Evolutionary conservation across 2,888 invertebrate genomes (phyloP).

Genomic region (Muscina levida): DNA sequence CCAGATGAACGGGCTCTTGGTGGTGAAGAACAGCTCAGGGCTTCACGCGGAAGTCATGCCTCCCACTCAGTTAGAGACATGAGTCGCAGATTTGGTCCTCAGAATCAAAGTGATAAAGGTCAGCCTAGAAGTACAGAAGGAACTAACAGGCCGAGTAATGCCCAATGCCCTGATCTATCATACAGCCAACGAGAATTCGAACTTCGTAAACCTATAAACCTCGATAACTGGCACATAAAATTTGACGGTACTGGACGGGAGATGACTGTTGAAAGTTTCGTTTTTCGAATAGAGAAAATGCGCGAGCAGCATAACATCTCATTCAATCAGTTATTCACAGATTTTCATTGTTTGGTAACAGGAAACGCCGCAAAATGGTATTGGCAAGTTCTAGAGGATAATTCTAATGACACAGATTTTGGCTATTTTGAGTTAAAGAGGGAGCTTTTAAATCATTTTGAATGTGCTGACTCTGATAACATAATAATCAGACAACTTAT

Average conservation of each 20-base stretch:
- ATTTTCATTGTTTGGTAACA: slow-evolving; percentile 40
- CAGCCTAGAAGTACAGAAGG: neutral
- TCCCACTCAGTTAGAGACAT: neutral
- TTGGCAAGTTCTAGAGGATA: slow-evolving; percentile 44
- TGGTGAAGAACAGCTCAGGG: neutral
- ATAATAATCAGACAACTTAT: slow-evolving; percentile 41
- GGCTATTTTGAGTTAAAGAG: slow-evolving; percentile 11
- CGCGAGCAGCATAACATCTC: slow-evolving; percentile 13
- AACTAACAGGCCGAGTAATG: no score
- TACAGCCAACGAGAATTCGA: neutral
- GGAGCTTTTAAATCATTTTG: neutral
- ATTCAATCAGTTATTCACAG: slow-evolving; percentile 31
- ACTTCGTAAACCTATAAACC: neutral
- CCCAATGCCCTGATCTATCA: no score
- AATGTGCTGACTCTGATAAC: slow-evolving; percentile 37
- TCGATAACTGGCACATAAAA: neutral
- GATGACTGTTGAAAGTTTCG: slow-evolving; percentile 1
- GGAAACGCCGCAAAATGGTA: slow-evolving; percentile 29
- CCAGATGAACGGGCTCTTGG: neutral
- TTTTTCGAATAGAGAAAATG: slow-evolving; percentile 1
- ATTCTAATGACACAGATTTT: slow-evolving; percentile 27
- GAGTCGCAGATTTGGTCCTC: neutral
- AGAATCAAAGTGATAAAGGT: neutral
- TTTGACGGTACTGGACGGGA: slow-evolving; percentile 1
- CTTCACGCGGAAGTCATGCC: neutral